These are phyloP conservation scores for Phylloscopus trochilus DNA, from an alignment of 2,113 vertebrate genomes.

Conservation along the genomic window DNA sequence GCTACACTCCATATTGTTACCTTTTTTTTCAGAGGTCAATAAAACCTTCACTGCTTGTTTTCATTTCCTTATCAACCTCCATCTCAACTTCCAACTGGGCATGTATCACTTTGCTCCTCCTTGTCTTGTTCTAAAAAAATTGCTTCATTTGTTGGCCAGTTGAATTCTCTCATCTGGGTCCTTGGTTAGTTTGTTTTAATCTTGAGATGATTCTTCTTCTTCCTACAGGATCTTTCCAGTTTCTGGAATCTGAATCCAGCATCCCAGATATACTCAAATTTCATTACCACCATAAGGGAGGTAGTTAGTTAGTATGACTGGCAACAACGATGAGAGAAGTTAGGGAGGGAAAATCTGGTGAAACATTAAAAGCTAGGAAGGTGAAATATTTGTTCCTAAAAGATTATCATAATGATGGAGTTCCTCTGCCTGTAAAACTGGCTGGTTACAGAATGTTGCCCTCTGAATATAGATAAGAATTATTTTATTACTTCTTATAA, in stretches of 20 bases:
- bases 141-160: background rate
- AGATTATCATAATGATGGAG: background rate
- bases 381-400: background rate
- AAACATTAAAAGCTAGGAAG: background rate
- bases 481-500: conserved; percentile 4
- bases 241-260: background rate
- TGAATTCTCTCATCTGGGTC: background rate
- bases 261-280: background rate
- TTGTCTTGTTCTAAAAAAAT: background rate
- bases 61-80: background rate
- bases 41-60: background rate
- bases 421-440: background rate
- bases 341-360: background rate
- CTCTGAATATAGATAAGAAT: background rate
- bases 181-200: background rate
- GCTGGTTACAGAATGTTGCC: background rate
- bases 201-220: background rate
- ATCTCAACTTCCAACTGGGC: background rate
- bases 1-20: background rate
- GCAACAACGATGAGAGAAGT: background rate
- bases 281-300: background rate
- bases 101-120: background rate
- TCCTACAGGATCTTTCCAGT: background rate
- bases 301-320: background rate
- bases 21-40: background rate